Base-by-base conservation (phyloP, 2,888 invertebrate genomes). In the Teleogryllus oceanicus region DNA sequence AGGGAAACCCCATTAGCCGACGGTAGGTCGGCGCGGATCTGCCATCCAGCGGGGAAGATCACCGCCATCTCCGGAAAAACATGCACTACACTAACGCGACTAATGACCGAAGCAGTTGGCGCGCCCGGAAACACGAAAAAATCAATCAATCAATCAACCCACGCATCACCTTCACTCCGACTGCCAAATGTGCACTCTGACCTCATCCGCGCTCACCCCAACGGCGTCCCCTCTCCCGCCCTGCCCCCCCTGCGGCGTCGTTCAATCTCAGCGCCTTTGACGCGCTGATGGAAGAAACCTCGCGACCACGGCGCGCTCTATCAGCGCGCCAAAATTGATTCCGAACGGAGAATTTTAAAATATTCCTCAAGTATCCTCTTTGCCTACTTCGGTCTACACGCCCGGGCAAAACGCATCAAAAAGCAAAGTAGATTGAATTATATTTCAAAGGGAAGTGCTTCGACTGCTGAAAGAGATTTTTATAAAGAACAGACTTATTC, bases 361-460 rank as follows among this genome's bases (percentile, higher is more conserved):
- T 62, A 62, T 62, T 62, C 62, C n/a, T 62, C 62, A 62, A 62
- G 62, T 62, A 62, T 62, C 62, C 62, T 62, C 62, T 62, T n/a
- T 62, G 16, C 62, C 62, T n/a, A 62, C 62, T 62, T 18, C 62
- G 62, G 13, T 62, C n/a, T 11, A 62, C n/a, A n/a, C 62, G n/a
- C 62, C 16, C 13, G n/a, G n/a, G n/a, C 62, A n/a, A 18, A 62
- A 18, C 62, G n/a, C 5, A 37, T 37, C 37, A 16, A 62, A 62
- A 62, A 62, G 62, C 62, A 62, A 62, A 62, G 62, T 62, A 62
- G 13, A 62, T 62, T 62, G 62, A 62, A 62, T 62, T 62, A 62
- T n/a, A 62, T 62, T 5, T 13, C 62, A 62, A 62, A 62, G 62
- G 62, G 62, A 62, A 62, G 62, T 62, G 62, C 62, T n/a, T 62